Conservation (phyloP, 1,140 invertebrate species). For the Megathymus violae region DNA sequence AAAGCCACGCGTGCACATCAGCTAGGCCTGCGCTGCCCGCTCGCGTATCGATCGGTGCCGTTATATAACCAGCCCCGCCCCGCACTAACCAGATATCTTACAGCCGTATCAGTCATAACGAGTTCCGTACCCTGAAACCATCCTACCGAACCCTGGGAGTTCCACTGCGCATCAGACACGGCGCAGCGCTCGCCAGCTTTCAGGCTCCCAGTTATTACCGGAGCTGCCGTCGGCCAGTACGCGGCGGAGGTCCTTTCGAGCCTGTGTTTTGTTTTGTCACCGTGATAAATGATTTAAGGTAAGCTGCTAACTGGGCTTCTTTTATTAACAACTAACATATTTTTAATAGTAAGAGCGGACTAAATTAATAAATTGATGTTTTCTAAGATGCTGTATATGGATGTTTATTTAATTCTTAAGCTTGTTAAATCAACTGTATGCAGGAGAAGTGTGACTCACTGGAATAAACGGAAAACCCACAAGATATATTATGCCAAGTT, state of each 20-base stretch:
- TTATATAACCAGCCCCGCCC: conserved; percentile 70
- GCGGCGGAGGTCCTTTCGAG: conserved; percentile 20
- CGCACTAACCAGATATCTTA: conserved; percentile 44
- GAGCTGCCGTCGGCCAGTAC: conserved; percentile 42
- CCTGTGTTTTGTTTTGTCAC: conserved; percentile 65
- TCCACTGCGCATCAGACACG: conserved; percentile 50
- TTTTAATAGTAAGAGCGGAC: conserved; percentile 2
- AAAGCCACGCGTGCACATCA: conserved; percentile 45
- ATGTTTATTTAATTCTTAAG: background rate
- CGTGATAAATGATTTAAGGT: conserved; percentile 75
- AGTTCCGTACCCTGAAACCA: conserved; percentile 61
- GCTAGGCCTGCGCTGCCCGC: conserved; percentile 53
- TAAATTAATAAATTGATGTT: no score
- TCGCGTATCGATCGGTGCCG: conserved; percentile 70
- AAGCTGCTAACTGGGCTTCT: conserved; percentile 41
- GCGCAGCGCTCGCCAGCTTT: conserved; percentile 56
- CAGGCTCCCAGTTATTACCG: conserved; percentile 66
- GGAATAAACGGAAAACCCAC: background rate
- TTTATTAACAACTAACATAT: background rate
- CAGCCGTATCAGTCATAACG: conserved; percentile 64
- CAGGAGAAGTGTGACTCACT: conserved; percentile 6
- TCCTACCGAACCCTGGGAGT: conserved; percentile 44
- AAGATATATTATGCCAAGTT: background rate
- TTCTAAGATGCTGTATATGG: conserved; percentile 1
- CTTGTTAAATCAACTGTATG: conserved; percentile 14